These are phyloP conservation scores for Selene dorsalis DNA, from an alignment of 2,797 vertebrate species.

Conservation along the genomic window DNA sequence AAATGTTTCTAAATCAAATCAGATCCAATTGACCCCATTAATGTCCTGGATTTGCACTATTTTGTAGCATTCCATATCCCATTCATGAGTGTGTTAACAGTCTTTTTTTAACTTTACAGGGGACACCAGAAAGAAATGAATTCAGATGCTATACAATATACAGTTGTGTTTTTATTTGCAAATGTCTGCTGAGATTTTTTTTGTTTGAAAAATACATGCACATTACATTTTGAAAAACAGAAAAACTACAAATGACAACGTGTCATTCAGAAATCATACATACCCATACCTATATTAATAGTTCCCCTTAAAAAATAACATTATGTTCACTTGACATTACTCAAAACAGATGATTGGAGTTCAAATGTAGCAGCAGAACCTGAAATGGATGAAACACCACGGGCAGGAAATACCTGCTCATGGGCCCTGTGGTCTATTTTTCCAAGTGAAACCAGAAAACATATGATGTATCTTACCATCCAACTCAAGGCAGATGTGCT, in stretches of 20 bases:
- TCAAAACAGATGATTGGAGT: conserved; percentile 2
- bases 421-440: neutral
- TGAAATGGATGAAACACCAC: neutral
- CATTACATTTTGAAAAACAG: neutral
- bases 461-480: conserved; percentile 76
- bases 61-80: neutral
- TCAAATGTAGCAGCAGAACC: neutral
- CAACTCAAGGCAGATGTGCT: conserved; percentile 87
- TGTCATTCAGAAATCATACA: neutral
- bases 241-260: neutral
- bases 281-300: too few species aligned
- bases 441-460: neutral
- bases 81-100: neutral
- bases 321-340: neutral
- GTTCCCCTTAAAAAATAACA: neutral
- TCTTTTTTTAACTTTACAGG: neutral
- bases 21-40: neutral
- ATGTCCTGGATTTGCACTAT: neutral
- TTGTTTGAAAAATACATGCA: neutral
- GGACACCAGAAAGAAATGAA: neutral
- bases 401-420: conserved; percentile 26
- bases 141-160: too few species aligned
- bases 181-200: neutral
- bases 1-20: conserved; percentile 1
- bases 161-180: neutral